A percentile compares a stretch with the other conserved stretches of the same genome.
phyloP scores from a whole-genome alignment of 2,888 invertebrate species.

The Sisyra nigra region DNA sequence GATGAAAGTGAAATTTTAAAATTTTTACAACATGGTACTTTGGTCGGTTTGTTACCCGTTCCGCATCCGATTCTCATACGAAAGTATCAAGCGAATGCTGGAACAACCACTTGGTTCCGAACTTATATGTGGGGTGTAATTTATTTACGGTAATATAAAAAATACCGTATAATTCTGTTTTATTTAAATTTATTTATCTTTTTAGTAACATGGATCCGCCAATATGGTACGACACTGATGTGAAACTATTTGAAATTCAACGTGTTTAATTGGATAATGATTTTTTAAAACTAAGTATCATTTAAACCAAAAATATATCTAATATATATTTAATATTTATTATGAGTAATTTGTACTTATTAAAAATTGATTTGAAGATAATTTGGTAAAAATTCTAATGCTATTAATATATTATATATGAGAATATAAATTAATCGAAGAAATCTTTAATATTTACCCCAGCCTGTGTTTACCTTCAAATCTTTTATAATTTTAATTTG shows the following conservation, averaged over 20 bases:
- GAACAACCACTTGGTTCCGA: constrained; percentile 98
- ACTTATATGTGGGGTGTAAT: constrained; percentile 99
- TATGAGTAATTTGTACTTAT: too few relatives aligned
- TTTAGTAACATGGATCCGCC: constrained; percentile 94
- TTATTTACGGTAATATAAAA: constrained; percentile 59
- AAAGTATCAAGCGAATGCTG: constrained; percentile 97
- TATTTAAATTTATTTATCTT: constrained; percentile 14
- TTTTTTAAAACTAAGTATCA: not conserved
- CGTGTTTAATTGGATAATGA: constrained; percentile 49
- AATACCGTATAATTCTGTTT: constrained; percentile 1
- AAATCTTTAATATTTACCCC: too few relatives aligned
- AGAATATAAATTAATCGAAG: too few relatives aligned
- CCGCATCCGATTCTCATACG: constrained; percentile 98
- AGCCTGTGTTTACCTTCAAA: too few relatives aligned
- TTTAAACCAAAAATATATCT: not conserved
- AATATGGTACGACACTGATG: constrained; percentile 98
- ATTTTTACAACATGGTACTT: constrained; percentile 95
- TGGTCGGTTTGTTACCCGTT: constrained; percentile 93
- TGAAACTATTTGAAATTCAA: constrained; percentile 97
- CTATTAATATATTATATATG: too few relatives aligned
- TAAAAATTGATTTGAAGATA: too few relatives aligned
- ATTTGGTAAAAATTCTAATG: too few relatives aligned
- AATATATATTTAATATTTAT: too few relatives aligned
- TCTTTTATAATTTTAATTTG: too few relatives aligned
- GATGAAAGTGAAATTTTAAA: constrained; percentile 99